A percentile compares a stretch with the other conserved stretches of the same genome.
phyloP scores from a whole-genome alignment of 2,888 invertebrate genomes.

The Apamea monoglypha region DNA sequence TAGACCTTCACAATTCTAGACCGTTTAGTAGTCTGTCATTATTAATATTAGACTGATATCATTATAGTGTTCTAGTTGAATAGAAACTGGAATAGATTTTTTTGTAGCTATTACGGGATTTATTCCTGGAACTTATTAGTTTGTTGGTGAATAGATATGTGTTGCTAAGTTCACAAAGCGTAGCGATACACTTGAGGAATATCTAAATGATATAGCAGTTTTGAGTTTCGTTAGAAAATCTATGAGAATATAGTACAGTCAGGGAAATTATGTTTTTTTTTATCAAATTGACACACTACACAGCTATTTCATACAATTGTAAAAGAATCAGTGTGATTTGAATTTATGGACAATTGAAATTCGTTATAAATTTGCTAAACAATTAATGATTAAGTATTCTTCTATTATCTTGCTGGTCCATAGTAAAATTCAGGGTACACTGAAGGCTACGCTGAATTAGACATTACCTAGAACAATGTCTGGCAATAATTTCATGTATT shows the following conservation, averaged over 20 bases:
- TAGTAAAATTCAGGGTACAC: background rate
- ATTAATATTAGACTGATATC: conserved; percentile 38
- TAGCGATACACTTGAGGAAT: background rate
- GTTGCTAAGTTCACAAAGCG: background rate
- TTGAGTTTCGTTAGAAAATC: too few relatives aligned
- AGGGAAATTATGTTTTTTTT: too few relatives aligned
- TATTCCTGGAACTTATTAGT: background rate
- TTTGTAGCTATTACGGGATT: background rate
- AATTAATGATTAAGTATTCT: background rate
- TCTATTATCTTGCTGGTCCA: background rate
- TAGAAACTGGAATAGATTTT: background rate
- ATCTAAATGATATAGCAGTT: too few relatives aligned
- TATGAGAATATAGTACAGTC: too few relatives aligned
- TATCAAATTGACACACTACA: background rate
- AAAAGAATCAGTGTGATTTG: background rate
- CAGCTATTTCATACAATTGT: background rate
- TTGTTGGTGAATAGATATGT: background rate
- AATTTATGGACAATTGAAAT: background rate
- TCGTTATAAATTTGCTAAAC: background rate
- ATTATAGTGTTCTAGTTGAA: conserved; percentile 27
- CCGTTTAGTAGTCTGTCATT: conserved; percentile 45
- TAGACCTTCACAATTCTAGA: conserved; percentile 44
- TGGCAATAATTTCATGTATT: background rate
- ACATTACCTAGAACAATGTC: background rate
- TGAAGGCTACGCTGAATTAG: background rate